A percentile compares a stretch with the other conserved stretches of the same genome.
These are phyloP conservation scores for Mayetiola destructor DNA, from an alignment of 2,888 invertebrate species.

Conservation along the genomic window DNA sequence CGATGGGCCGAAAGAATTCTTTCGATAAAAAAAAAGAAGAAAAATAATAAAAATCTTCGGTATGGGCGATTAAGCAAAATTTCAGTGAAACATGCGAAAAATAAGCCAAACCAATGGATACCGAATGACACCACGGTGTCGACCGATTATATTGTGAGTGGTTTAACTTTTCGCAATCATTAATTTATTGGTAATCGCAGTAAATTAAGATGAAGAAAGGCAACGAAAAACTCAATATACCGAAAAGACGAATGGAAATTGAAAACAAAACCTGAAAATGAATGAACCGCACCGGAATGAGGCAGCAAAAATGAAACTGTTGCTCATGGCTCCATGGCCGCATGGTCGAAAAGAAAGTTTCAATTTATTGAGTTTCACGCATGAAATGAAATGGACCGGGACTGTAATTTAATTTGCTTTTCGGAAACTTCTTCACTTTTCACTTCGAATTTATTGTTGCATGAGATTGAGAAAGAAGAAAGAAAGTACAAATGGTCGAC, in stretches of 20 bases:
- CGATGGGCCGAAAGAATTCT: too few relatives aligned
- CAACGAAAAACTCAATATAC: background rate
- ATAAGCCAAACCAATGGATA: background rate
- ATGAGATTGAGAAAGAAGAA: background rate
- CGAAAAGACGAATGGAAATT: background rate
- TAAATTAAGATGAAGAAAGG: too few relatives aligned
- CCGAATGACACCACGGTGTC: background rate
- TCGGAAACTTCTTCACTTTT: background rate
- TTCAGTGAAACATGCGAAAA: conserved; percentile 2
- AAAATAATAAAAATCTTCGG: background rate
- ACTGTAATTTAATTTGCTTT: conserved; percentile 8
- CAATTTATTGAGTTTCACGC: background rate
- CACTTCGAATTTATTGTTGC: background rate
- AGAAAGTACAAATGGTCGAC: too few relatives aligned
- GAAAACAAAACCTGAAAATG: background rate
- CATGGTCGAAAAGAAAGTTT: conserved; percentile 13
- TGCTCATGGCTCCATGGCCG: background rate
- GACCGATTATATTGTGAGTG: background rate
- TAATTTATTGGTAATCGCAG: background rate
- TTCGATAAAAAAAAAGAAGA: background rate
- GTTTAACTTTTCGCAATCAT: conserved; percentile 1
- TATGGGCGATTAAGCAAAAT: background rate
- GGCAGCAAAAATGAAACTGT: conserved; percentile 3
- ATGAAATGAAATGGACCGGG: conserved; percentile 1
- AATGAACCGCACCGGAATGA: background rate